Percentiles rank a stretch among this genome's conserved stretches.
Evolutionary conservation across 2,888 invertebrate genomes (phyloP).

Genomic region (Anarsia innoxiella): DNA sequence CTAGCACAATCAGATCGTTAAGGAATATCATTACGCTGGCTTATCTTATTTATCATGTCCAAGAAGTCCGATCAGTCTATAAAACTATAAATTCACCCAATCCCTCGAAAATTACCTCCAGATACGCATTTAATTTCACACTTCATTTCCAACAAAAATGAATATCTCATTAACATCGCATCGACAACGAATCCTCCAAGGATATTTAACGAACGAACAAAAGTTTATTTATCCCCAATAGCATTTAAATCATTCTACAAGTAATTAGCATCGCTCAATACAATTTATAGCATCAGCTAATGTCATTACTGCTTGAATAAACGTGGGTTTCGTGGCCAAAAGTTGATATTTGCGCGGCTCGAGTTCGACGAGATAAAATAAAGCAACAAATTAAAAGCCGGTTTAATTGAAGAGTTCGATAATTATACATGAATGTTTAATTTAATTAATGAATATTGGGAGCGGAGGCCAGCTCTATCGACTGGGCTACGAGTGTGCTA

Average conservation of each 20-base stretch:
- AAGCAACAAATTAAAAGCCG: constrained; percentile 62
- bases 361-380: constrained; percentile 43
- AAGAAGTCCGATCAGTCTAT: too few relatives aligned
- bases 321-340: constrained; percentile 33
- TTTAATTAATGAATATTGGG: constrained; percentile 62
- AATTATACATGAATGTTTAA: constrained; percentile 72
- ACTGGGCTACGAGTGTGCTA: neutral
- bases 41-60: too few relatives aligned
- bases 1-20: too few relatives aligned
- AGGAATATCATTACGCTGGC: too few relatives aligned
- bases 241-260: constrained; percentile 25
- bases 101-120: too few relatives aligned
- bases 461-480: constrained; percentile 34
- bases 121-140: too few relatives aligned
- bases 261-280: constrained; percentile 29
- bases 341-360: constrained; percentile 37
- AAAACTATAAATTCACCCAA: too few relatives aligned
- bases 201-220: too few relatives aligned
- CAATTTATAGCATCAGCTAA: constrained; percentile 35
- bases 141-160: too few relatives aligned
- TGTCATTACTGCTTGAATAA: constrained; percentile 28
- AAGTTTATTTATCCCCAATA: constrained; percentile 16
- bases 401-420: constrained; percentile 68
- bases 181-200: too few relatives aligned
- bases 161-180: too few relatives aligned